phyloP scores from a whole-genome alignment of 2,113 vertebrate species.

The Calyptommatus sinebrachiatus region DNA sequence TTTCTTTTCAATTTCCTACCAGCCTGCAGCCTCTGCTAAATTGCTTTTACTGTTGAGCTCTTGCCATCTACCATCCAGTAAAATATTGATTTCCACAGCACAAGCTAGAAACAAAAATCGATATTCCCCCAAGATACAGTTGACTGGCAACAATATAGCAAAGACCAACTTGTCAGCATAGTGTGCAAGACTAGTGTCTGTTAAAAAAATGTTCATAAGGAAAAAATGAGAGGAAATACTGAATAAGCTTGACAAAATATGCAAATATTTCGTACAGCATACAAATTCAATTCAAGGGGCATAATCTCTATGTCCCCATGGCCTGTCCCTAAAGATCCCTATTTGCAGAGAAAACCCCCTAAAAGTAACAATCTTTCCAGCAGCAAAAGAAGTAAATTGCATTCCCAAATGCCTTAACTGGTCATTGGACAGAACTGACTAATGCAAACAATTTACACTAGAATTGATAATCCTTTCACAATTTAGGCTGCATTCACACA shows the following conservation, averaged over 20 bases:
- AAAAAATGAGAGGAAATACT: background rate
- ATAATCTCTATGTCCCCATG: background rate
- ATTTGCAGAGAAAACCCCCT: background rate
- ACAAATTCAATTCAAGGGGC: background rate
- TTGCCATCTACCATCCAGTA: constrained; percentile 35
- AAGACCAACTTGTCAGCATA: constrained; percentile 18
- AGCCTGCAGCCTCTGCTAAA: constrained; percentile 40
- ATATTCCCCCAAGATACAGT: constrained; percentile 37
- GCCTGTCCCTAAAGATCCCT: background rate
- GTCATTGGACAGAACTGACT: too few relatives aligned
- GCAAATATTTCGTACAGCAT: background rate
- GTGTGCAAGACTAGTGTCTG: constrained; percentile 12
- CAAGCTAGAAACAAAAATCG: background rate
- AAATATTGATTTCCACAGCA: constrained; percentile 50
- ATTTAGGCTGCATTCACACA: too few relatives aligned
- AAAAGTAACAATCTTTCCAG: background rate
- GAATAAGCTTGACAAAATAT: background rate
- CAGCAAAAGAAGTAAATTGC: background rate
- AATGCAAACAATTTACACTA: background rate
- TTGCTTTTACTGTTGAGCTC: constrained; percentile 32
- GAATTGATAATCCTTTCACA: background rate
- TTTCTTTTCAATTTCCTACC: constrained; percentile 44
- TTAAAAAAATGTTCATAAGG: background rate
- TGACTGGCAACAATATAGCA: constrained; percentile 41
- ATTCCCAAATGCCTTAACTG: background rate